Percentiles rank a stretch among this genome's conserved stretches.
Evolutionary conservation across 1,140 invertebrate species (phyloP).

Genomic region (Zaprionus vittiger): DNA sequence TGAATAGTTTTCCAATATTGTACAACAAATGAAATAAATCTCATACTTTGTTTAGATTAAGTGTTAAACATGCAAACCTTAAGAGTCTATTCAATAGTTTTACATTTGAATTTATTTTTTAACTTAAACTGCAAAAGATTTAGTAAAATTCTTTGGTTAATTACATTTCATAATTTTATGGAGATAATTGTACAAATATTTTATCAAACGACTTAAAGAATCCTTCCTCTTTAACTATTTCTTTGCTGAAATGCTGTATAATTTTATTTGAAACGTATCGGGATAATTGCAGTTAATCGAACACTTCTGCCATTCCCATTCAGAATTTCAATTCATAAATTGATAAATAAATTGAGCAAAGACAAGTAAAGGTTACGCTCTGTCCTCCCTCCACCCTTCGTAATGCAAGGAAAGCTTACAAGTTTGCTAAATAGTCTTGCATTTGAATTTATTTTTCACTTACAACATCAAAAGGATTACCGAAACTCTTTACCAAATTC

Average conservation of each 20-base stretch:
- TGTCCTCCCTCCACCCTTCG: too few species aligned
- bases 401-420: too few species aligned
- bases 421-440: too few species aligned
- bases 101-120: background rate
- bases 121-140: background rate
- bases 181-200: background rate
- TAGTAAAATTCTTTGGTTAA: background rate
- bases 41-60: too few species aligned
- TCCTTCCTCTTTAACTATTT: background rate
- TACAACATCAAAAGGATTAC: too few species aligned
- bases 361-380: too few species aligned
- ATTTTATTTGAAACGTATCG: background rate
- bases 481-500: too few species aligned
- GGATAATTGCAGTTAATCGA: background rate
- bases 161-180: too few species aligned
- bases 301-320: background rate
- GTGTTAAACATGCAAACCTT: background rate
- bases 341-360: background rate
- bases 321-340: background rate
- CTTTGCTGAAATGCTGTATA: background rate
- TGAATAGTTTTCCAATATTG: too few species aligned
- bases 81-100: background rate
- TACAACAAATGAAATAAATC: too few species aligned
- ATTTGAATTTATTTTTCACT: too few species aligned
- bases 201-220: background rate